Evolutionary conservation across 2,113 vertebrate genomes (phyloP).

Genomic region (Aramus guarauna): DNA sequence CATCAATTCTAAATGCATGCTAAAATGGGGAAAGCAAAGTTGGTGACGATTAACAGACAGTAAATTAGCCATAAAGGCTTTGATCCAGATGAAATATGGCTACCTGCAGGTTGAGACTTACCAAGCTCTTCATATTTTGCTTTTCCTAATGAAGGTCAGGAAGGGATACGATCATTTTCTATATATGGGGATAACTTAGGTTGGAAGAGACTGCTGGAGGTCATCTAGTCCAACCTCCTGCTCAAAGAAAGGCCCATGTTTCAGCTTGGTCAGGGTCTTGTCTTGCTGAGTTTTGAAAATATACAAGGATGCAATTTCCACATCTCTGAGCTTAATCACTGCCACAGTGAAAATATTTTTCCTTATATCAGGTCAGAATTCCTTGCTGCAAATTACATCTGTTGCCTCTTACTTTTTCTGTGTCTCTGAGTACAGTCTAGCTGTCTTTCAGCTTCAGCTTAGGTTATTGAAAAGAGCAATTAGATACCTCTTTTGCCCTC

Average conservation of each 20-base stretch:
- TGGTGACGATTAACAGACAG: neutral
- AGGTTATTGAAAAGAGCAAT: neutral
- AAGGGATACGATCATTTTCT: neutral
- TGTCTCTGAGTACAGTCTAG: neutral
- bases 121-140: neutral
- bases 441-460: neutral
- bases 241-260: neutral
- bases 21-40: neutral
- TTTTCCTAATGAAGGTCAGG: neutral
- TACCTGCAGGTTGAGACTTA: neutral
- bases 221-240: neutral
- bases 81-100: neutral
- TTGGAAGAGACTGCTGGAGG: neutral
- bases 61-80: neutral
- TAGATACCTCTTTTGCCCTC: neutral
- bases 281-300: neutral
- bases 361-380: neutral
- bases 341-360: neutral
- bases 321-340: neutral
- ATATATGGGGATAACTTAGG: neutral
- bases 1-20: neutral
- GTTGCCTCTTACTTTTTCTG: neutral
- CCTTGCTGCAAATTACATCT: neutral
- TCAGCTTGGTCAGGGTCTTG: neutral
- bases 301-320: neutral